Evolutionary conservation across 2,888 invertebrate species (phyloP).

Genomic region (Phyto melanocephala): DNA sequence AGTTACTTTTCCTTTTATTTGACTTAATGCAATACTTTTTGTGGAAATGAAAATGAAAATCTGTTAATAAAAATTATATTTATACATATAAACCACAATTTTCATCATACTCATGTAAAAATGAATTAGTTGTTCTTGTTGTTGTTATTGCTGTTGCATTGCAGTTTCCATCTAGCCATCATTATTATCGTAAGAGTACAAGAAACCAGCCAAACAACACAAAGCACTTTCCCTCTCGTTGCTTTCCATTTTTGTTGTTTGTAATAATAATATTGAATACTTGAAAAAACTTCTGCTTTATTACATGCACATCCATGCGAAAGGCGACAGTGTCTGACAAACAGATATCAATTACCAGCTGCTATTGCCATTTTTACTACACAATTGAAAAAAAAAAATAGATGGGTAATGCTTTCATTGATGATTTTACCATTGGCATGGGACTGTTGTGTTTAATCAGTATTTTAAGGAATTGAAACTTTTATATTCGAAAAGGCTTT

Average conservation of each 20-base stretch:
- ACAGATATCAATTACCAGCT: slow-evolving; percentile 18
- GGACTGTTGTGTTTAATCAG: background rate
- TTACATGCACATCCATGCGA: background rate
- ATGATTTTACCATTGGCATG: slow-evolving; percentile 35
- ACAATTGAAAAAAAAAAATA: background rate
- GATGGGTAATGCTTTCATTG: slow-evolving; percentile 55
- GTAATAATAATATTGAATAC: slow-evolving; percentile 53
- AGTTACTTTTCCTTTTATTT: slow-evolving; percentile 38
- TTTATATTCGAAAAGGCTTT: no score
- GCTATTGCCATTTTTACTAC: slow-evolving; percentile 32
- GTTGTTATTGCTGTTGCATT: slow-evolving; percentile 7
- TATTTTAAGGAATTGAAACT: slow-evolving; percentile 9
- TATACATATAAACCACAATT: slow-evolving; percentile 8
- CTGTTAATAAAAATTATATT: slow-evolving; percentile 25
- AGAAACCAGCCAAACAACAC: slow-evolving; percentile 36
- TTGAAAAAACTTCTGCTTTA: slow-evolving; percentile 47
- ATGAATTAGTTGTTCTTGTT: slow-evolving; percentile 22
- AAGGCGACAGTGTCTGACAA: slow-evolving; percentile 23
- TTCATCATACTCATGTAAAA: background rate
- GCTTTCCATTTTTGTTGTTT: slow-evolving; percentile 73
- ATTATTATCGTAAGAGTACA: slow-evolving; percentile 17
- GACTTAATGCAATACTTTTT: slow-evolving; percentile 36
- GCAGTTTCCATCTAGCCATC: slow-evolving; percentile 29
- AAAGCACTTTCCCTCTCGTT: slow-evolving; percentile 76
- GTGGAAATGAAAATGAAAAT: slow-evolving; percentile 58